These are phyloP conservation scores for Panopea generosa DNA, from an alignment of 2,888 invertebrate genomes.

Conservation along the genomic window DNA sequence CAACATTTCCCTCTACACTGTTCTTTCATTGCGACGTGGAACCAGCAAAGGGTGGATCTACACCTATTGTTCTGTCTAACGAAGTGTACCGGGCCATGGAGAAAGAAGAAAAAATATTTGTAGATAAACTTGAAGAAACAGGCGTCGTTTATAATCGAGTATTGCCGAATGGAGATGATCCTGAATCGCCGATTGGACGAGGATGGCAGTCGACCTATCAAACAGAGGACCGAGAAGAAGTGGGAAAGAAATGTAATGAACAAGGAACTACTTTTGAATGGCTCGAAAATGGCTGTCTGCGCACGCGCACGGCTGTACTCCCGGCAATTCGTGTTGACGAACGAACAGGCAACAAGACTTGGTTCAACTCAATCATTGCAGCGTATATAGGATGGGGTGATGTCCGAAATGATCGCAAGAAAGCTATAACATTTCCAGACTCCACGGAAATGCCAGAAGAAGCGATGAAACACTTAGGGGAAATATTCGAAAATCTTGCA, in stretches of 20 bases:
- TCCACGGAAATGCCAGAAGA: slow-evolving; percentile 69
- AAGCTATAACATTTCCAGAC: slow-evolving; percentile 75
- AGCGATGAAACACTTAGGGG: slow-evolving; percentile 66
- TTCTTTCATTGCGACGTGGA: slow-evolving; percentile 75
- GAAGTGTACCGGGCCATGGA: slow-evolving; percentile 65
- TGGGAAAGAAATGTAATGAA: slow-evolving; percentile 66
- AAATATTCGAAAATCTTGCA: slow-evolving; percentile 66
- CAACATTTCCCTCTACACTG: slow-evolving; percentile 68
- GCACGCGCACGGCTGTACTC: slow-evolving; percentile 69
- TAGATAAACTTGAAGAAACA: slow-evolving; percentile 62
- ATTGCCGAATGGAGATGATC: slow-evolving; percentile 73
- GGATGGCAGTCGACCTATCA: slow-evolving; percentile 77
- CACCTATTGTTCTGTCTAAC: slow-evolving; percentile 72
- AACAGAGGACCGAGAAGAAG: slow-evolving; percentile 64
- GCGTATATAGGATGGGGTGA: slow-evolving; percentile 77
- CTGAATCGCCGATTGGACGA: slow-evolving; percentile 74
- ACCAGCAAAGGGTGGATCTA: slow-evolving; percentile 72
- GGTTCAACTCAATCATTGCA: slow-evolving; percentile 79
- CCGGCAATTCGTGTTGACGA: slow-evolving; percentile 69
- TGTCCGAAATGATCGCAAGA: slow-evolving; percentile 70
- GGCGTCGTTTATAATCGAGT: slow-evolving; percentile 72
- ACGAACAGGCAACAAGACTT: slow-evolving; percentile 71
- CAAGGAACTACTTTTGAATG: slow-evolving; percentile 72
- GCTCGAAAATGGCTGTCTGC: slow-evolving; percentile 71
- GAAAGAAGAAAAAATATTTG: slow-evolving; percentile 61